phyloP scores from a whole-genome alignment of 92 coral and sea anemone species.

The Umimayanthus chanpuru region DNA sequence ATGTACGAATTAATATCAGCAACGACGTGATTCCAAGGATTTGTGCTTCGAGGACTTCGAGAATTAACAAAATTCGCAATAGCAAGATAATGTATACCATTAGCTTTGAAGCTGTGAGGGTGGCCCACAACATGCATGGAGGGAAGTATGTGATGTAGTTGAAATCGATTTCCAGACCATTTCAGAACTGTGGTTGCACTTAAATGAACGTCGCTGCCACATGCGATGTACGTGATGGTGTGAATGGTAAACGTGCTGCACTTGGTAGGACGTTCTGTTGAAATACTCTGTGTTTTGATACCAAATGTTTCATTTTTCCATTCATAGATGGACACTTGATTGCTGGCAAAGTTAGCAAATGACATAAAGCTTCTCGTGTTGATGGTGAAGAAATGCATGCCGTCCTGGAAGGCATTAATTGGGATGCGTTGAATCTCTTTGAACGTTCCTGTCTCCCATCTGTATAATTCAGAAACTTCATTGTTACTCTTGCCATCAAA shows the following conservation, averaged over 20 bases:
- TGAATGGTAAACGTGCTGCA: neutral
- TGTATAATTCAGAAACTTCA: neutral
- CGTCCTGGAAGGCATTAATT: neutral
- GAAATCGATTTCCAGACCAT: neutral
- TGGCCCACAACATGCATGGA: neutral
- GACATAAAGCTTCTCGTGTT: neutral
- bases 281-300: neutral
- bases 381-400: neutral
- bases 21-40: too few relatives aligned
- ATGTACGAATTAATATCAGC: neutral
- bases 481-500: neutral
- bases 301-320: neutral
- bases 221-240: neutral
- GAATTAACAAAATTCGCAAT: too few relatives aligned
- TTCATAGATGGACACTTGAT: neutral
- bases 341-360: neutral
- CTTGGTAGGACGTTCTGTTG: neutral
- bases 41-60: too few relatives aligned
- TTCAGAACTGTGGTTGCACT: neutral
- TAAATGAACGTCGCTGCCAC: neutral
- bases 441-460: neutral
- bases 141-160: neutral
- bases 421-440: neutral
- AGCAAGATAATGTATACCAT: neutral
- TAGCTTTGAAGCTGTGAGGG: neutral